Conservation (phyloP, 2,113 vertebrate genomes). For the Salvelinus namaycush region DNA sequence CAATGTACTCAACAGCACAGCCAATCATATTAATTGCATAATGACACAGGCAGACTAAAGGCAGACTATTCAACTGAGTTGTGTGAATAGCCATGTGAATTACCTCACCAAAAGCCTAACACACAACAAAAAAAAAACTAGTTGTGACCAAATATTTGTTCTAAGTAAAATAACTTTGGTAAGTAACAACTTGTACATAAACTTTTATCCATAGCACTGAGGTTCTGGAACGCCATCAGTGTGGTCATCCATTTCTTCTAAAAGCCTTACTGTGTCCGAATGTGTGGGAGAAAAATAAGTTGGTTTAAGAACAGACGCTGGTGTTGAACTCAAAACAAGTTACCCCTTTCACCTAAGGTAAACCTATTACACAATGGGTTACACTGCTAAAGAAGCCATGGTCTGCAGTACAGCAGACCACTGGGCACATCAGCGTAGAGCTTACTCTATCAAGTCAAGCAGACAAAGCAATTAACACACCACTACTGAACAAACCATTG, state of each 20-base stretch:
- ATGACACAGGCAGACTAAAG: no score
- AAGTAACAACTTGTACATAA: neutral
- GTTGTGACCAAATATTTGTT: no score
- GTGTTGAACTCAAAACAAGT: neutral
- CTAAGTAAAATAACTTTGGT: no score
- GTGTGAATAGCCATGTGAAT: no score
- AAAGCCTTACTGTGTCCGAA: neutral
- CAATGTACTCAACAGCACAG: neutral
- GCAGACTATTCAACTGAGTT: no score
- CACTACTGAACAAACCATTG: no score
- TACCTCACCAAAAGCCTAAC: no score
- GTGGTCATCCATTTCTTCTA: neutral
- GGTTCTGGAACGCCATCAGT: neutral
- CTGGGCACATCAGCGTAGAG: neutral
- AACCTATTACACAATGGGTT: neutral
- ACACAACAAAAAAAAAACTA: neutral
- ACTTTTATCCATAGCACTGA: neutral
- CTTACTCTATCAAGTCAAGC: no score
- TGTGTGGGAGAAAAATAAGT: conserved; percentile 1
- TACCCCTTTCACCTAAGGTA: neutral
- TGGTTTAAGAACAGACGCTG: neutral
- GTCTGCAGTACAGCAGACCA: neutral
- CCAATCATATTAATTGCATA: neutral
- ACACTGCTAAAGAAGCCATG: neutral
- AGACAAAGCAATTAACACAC: no score